Conservation (phyloP, 2,888 invertebrate species). For the Thumatha senex region DNA sequence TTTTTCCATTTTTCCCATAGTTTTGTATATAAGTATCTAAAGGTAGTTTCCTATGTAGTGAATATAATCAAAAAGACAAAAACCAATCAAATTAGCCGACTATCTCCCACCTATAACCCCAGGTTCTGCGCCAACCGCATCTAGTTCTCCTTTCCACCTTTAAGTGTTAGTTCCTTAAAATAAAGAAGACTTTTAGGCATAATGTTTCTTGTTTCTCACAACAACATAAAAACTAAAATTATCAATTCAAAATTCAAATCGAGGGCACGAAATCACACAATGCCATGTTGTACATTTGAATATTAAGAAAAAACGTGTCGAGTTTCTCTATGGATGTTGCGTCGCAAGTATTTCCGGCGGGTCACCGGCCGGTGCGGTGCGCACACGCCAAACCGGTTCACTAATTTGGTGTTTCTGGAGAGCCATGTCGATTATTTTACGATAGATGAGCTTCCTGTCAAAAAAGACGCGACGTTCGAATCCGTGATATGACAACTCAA, state of each 20-base stretch:
- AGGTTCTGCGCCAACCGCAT: too few species aligned
- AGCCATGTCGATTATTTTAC: conserved; percentile 69
- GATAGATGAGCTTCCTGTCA: conserved; percentile 69
- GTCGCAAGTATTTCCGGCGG: conserved; percentile 53
- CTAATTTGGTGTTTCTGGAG: conserved; percentile 61
- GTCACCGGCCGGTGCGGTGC: conserved; percentile 43
- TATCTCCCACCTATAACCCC: too few species aligned
- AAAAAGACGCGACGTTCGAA: conserved; percentile 52
- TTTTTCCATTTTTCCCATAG: too few species aligned
- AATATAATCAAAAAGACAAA: too few species aligned
- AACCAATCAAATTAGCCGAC: too few species aligned
- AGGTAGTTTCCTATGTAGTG: too few species aligned
- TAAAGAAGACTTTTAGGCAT: not conserved
- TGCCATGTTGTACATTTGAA: conserved; percentile 38
- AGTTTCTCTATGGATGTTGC: conserved; percentile 48
- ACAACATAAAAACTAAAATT: not conserved
- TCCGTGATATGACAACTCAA: conserved; percentile 51
- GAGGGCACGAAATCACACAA: conserved; percentile 27
- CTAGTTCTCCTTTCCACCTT: too few species aligned
- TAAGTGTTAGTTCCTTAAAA: too few species aligned
- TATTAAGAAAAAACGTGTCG: conserved; percentile 46
- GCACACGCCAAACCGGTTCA: conserved; percentile 78
- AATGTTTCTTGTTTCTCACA: not conserved
- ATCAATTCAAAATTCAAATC: conserved; percentile 13
- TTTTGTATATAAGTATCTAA: too few species aligned